Conservation (phyloP, 2,888 invertebrate species). For the Lasioglossum marginatum region DNA sequence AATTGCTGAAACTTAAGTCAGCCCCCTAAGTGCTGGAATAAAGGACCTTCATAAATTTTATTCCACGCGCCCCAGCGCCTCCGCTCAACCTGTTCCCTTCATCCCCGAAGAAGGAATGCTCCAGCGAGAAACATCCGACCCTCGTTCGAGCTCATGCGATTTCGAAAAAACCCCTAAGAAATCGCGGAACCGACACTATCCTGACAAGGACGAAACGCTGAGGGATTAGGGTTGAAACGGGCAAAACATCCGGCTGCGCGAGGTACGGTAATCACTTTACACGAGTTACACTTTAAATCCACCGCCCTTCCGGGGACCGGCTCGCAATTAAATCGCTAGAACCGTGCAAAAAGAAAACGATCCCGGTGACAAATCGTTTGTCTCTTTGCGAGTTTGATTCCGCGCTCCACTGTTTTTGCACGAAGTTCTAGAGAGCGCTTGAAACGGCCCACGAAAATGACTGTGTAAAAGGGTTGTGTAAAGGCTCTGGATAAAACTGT, state of each 20-base stretch:
- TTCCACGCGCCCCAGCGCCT: conserved; percentile 73
- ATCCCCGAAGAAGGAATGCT: conserved; percentile 66
- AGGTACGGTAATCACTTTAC: conserved; percentile 46
- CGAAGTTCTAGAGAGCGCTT: neutral
- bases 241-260: conserved; percentile 1
- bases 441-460: neutral
- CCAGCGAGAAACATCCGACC: conserved; percentile 34
- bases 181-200: conserved; percentile 17
- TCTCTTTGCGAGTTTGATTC: neutral
- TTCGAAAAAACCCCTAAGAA: conserved; percentile 46
- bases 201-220: conserved; percentile 20
- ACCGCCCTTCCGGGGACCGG: neutral
- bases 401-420: neutral
- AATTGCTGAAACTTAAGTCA: conserved; percentile 81
- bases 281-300: conserved; percentile 42
- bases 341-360: conserved; percentile 19
- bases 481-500: neutral
- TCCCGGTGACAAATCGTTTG: conserved; percentile 24
- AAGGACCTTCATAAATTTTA: conserved; percentile 82
- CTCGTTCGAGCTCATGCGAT: conserved; percentile 53
- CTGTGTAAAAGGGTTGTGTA: neutral
- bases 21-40: conserved; percentile 78
- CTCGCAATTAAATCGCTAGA: conserved; percentile 35
- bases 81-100: conserved; percentile 63
- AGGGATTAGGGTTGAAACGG: conserved; percentile 15